A percentile compares a stretch with the other conserved stretches of the same genome.
Conservation (phyloP, 2,113 vertebrate species). For the Oreochromis aureus region DNA sequence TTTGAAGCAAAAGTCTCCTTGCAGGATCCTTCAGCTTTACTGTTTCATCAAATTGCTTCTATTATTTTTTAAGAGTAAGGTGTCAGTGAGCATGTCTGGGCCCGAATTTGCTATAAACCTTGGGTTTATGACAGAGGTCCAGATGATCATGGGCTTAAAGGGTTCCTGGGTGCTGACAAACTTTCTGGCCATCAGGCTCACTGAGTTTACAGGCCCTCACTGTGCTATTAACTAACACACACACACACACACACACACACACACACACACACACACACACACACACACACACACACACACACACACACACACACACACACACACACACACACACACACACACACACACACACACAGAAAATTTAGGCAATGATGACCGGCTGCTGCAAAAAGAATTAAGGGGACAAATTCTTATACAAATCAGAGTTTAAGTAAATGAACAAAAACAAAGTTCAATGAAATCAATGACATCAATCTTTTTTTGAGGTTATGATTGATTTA, state of each 20-base stretch:
- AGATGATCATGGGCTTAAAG: constrained; percentile 47
- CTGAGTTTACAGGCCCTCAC: constrained; percentile 39
- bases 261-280: background rate
- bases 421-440: background rate
- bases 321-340: background rate
- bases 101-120: constrained; percentile 44
- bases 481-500: background rate
- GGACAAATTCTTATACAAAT: background rate
- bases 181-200: constrained; percentile 47
- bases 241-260: background rate
- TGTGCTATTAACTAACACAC: constrained; percentile 32
- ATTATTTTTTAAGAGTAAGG: constrained; percentile 23
- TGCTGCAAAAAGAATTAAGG: background rate
- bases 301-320: background rate
- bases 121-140: constrained; percentile 45
- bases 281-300: background rate
- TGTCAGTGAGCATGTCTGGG: constrained; percentile 10
- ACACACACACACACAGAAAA: background rate
- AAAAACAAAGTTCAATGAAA: background rate
- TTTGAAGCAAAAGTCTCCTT: constrained; percentile 7
- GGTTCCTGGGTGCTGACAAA: constrained; percentile 48
- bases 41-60: constrained; percentile 25
- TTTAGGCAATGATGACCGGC: constrained; percentile 6
- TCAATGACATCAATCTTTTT: background rate
- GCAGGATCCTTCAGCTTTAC: constrained; percentile 29